Percentiles rank a stretch among this genome's conserved stretches.
Evolutionary conservation across 2,888 invertebrate genomes (phyloP).

Genomic region (Podotricha telesiphe): DNA sequence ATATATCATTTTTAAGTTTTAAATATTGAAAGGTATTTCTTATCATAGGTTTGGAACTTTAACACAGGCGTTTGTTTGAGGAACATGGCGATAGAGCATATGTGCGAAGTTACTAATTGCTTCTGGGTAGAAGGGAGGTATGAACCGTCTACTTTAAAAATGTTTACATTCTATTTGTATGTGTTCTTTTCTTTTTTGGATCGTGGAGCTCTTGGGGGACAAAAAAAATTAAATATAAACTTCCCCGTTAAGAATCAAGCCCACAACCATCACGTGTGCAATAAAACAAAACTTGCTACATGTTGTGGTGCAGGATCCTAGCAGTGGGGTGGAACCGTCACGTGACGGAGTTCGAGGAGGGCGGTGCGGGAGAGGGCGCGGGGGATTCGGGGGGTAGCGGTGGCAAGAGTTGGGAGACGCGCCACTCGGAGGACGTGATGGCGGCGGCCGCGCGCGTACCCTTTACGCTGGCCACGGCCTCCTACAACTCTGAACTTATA

Average conservation of each 20-base stretch:
- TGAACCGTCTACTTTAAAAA: too few species aligned
- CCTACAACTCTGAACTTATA: conserved; percentile 90
- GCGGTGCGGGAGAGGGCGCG: conserved; percentile 81
- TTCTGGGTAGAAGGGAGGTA: conserved; percentile 85
- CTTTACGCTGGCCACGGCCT: conserved; percentile 88
- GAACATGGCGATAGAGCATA: conserved; percentile 85
- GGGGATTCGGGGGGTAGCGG: conserved; percentile 75
- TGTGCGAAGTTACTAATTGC: conserved; percentile 83
- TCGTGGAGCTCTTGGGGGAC: too few species aligned
- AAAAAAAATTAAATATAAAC: too few species aligned
- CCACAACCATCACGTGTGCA: too few species aligned
- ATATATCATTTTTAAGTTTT: not conserved
- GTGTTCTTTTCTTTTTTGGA: too few species aligned
- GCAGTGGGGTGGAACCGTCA: conserved; percentile 91
- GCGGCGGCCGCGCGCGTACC: conserved; percentile 87
- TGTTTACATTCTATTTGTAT: too few species aligned
- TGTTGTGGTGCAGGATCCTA: conserved; percentile 79
- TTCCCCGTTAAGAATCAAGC: too few species aligned
- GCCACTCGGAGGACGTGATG: conserved; percentile 90
- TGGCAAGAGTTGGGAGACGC: conserved; percentile 88
- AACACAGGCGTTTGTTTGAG: conserved; percentile 90
- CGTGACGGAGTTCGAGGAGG: conserved; percentile 86
- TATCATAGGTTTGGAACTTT: conserved; percentile 89
- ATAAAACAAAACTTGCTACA: too few species aligned
- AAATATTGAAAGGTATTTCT: not conserved